phyloP scores from a whole-genome alignment of 1,140 invertebrate genomes.

The Drosophila athabasca region DNA sequence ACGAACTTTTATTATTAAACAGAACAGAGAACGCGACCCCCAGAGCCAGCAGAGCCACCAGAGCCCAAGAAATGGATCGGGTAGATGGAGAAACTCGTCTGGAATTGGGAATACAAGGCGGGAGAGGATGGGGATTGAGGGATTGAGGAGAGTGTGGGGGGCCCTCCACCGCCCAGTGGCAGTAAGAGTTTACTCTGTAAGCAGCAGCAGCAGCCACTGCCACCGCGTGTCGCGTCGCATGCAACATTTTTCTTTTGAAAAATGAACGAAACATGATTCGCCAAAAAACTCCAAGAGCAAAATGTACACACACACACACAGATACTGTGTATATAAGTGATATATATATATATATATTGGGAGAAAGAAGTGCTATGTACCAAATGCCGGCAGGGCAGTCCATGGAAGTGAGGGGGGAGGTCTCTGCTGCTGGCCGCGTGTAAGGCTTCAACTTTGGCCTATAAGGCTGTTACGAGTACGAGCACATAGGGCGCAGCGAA shows the following conservation, averaged over 20 bases:
- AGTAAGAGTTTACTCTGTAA: constrained; percentile 51
- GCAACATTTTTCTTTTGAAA: constrained; percentile 83
- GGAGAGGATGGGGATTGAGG: neutral
- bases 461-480: constrained; percentile 40
- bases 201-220: constrained; percentile 50
- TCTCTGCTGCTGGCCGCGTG: constrained; percentile 1
- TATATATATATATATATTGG: constrained; percentile 8
- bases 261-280: constrained; percentile 83
- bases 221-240: constrained; percentile 62
- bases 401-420: neutral
- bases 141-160: neutral
- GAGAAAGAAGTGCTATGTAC: constrained; percentile 45
- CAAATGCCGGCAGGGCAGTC: constrained; percentile 10
- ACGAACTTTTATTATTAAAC: constrained; percentile 80
- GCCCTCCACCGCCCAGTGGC: constrained; percentile 44
- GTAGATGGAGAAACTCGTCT: constrained; percentile 23
- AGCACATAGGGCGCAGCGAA: constrained; percentile 27
- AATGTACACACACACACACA: constrained; percentile 14
- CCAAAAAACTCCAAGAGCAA: constrained; percentile 57
- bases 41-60: too few relatives aligned
- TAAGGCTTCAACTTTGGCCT: constrained; percentile 74
- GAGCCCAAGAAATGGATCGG: constrained; percentile 3
- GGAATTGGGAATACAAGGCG: constrained; percentile 4
- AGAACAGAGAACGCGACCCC: constrained; percentile 2
- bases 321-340: constrained; percentile 16